Evolutionary conservation across 2,888 invertebrate species (phyloP).

Genomic region (Cinara cedri): DNA sequence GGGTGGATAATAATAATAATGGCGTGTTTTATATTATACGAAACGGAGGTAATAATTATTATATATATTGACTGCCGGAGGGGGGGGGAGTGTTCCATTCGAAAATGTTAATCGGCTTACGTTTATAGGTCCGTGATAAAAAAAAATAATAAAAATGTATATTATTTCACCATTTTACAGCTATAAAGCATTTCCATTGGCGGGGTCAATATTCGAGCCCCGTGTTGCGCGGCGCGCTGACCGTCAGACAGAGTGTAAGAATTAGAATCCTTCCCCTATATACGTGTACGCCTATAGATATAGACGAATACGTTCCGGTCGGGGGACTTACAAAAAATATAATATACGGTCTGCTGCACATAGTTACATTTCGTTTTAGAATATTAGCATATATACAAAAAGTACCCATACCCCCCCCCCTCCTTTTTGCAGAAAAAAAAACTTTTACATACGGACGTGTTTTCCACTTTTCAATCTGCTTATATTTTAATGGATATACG

Average conservation of each 20-base stretch:
- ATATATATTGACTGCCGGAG: constrained; percentile 20
- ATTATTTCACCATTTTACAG: constrained; percentile 29
- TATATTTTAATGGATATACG: no score
- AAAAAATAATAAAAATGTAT: no score
- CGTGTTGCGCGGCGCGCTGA: no score
- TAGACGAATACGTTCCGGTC: not conserved
- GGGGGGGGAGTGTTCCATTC: not conserved
- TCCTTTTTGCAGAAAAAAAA: not conserved
- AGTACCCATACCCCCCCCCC: no score
- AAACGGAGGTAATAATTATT: constrained; percentile 5
- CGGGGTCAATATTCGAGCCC: not conserved
- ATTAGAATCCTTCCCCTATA: no score
- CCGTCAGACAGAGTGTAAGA: no score
- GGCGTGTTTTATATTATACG: constrained; percentile 36
- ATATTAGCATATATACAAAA: no score
- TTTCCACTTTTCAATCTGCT: no score
- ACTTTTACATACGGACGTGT: not conserved
- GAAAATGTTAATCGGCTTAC: constrained; percentile 23
- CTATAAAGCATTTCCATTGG: constrained; percentile 34
- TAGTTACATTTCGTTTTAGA: no score
- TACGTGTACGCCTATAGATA: no score
- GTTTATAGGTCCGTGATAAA: not conserved
- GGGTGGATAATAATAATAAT: constrained; percentile 25
- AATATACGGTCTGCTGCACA: constrained; percentile 36
- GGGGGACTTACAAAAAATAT: no score